These are phyloP conservation scores for Cecidostiba fungosa DNA, from an alignment of 2,888 invertebrate species.

Conservation along the genomic window DNA sequence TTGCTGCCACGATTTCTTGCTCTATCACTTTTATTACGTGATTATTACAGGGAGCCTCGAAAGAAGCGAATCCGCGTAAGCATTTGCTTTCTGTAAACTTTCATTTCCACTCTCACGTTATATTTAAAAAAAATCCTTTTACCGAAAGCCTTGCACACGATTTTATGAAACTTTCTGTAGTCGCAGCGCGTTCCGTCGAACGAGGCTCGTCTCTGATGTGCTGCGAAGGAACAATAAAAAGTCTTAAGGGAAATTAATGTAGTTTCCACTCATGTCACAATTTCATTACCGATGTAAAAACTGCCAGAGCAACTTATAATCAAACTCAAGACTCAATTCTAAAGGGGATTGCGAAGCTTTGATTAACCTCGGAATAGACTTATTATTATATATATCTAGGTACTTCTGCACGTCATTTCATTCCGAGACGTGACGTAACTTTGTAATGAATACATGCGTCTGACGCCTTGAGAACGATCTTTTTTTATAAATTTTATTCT, in stretches of 20 bases:
- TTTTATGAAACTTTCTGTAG: slow-evolving; percentile 46
- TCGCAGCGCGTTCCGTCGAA: too few relatives aligned
- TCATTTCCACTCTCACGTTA: slow-evolving; percentile 45
- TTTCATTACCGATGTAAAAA: background rate
- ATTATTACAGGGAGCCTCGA: slow-evolving; percentile 47
- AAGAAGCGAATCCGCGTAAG: slow-evolving; percentile 19
- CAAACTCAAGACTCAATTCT: background rate
- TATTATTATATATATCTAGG: too few relatives aligned
- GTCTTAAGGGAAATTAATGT: slow-evolving; percentile 4
- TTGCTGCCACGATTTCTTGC: slow-evolving; percentile 57
- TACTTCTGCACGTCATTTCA: too few relatives aligned
- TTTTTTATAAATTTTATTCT: too few relatives aligned
- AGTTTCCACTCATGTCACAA: background rate
- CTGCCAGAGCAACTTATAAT: background rate
- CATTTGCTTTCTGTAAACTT: slow-evolving; percentile 28
- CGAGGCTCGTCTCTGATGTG: slow-evolving; percentile 7
- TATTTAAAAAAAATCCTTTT: slow-evolving; percentile 41
- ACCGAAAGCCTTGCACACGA: background rate
- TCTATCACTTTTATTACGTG: slow-evolving; percentile 59
- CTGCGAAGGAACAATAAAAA: background rate
- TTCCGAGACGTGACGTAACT: too few relatives aligned
- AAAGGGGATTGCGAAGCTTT: background rate
- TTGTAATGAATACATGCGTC: too few relatives aligned
- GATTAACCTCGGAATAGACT: too few relatives aligned
- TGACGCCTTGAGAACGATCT: too few relatives aligned